Evolutionary conservation across 2,113 vertebrate species (phyloP).

Genomic region (Abramis brama): DNA sequence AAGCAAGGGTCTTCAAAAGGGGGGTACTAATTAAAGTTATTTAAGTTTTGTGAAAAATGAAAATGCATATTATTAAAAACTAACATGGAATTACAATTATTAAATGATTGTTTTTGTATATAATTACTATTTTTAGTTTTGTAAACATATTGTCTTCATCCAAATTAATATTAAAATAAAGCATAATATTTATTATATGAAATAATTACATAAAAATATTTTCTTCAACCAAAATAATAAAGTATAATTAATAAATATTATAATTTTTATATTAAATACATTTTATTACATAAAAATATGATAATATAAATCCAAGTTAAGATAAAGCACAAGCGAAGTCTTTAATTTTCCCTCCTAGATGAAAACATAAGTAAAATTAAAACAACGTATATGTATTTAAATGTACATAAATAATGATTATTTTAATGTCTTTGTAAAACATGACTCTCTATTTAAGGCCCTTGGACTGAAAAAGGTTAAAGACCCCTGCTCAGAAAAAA

Average conservation of each 20-base stretch:
- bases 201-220: neutral
- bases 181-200: neutral
- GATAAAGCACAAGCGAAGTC: neutral
- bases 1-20: constrained; percentile 18
- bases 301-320: no score
- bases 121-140: neutral
- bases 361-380: neutral
- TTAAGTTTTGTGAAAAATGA: neutral
- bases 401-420: neutral
- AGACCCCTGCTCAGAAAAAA: constrained; percentile 9
- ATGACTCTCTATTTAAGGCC: neutral
- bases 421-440: neutral
- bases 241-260: neutral
- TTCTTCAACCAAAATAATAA: neutral
- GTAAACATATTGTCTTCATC: neutral
- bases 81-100: neutral
- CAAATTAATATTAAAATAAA: neutral
- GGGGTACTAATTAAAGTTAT: neutral
- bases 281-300: neutral
- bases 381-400: neutral
- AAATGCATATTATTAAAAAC: neutral
- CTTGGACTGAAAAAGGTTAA: neutral
- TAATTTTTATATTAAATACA: neutral
- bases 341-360: neutral
- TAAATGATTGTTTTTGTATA: neutral